A percentile compares a stretch with the other conserved stretches of the same genome.
Evolutionary conservation across 2,113 vertebrate species (phyloP).

Genomic region (Ceyx cyanopectus): DNA sequence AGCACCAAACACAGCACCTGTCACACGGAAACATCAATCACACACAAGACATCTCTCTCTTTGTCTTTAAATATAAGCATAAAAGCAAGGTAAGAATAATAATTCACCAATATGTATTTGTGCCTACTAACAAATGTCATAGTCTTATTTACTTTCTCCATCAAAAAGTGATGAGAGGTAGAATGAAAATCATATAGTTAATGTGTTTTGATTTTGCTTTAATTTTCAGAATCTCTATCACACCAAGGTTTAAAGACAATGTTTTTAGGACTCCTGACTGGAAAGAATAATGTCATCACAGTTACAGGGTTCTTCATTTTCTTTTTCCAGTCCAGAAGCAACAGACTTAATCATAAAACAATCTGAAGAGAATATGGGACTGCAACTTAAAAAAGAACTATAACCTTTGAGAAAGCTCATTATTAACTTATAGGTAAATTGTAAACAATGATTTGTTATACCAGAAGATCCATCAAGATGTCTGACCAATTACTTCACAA

Average conservation of each 20-base stretch:
- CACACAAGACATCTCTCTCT: background rate
- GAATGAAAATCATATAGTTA: background rate
- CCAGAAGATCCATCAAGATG: background rate
- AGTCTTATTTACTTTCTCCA: background rate
- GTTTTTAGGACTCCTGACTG: background rate
- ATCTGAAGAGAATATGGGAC: background rate
- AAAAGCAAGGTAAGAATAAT: background rate
- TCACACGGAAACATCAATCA: conserved; percentile 18
- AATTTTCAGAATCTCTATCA: background rate
- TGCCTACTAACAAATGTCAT: background rate
- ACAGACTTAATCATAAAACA: background rate
- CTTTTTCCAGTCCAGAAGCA: background rate
- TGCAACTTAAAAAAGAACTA: background rate
- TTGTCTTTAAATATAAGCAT: background rate
- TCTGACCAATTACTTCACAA: background rate
- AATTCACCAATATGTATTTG: background rate
- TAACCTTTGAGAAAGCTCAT: background rate
- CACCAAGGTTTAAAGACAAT: background rate
- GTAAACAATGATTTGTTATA: background rate
- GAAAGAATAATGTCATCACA: background rate
- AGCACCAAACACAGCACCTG: conserved; percentile 2
- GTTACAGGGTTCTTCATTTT: background rate
- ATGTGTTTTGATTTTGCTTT: background rate
- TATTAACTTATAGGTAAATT: background rate
- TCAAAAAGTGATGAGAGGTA: background rate